Base-by-base conservation (phyloP, 2,888 invertebrate species). In the Coelinius sp. region DNA sequence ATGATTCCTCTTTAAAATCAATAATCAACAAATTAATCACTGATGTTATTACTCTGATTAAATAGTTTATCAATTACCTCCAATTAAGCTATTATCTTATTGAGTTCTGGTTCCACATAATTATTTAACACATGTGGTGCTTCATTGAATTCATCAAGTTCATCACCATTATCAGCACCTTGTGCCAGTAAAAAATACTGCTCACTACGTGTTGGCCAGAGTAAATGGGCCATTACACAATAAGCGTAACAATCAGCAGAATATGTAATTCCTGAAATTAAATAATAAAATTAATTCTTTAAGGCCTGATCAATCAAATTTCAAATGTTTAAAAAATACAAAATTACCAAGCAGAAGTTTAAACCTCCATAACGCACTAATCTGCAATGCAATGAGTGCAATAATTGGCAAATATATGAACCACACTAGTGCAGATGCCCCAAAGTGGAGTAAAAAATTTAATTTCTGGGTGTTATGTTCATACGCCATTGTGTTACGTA, bases 341-440 rank as follows among this genome's bases (percentile, higher is more conserved):
- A 52, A 71, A 91, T 91, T 88, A 96, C 97, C 96, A 83, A 98
- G 90, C 73, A 98, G 89, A 82, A 98, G 92, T 89, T 98, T 98
- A 88, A 95, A 96, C 89, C 98, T 92, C 97, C 98, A 99, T 81
- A 99, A 90, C 53, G 97, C 94, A 75, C 97, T 97, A 68, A 99
- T 94, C 89, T 97, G 96, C 68, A 97, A 90, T 10, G 97, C 96
- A 79, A 99, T 94, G 68, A 98, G 91, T 69, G 97, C 98, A 77
- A 98, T 93, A 73, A 98, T 94, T 10, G 98, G 98, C 83, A 98
- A 90, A 88, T 99, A 98, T 79, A 98, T 96, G 86, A 99, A 98
- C 99, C 99, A 99, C 10, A 99, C 98, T 44, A 99, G 91, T 84
- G 97, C 97, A 14, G 98, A 98, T 12, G 98, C 98, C 68, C 98